A percentile compares a stretch with the other conserved stretches of the same genome.
These are phyloP conservation scores for Drosophila triauraria DNA, from an alignment of 1,140 invertebrate genomes.

Conservation along the genomic window DNA sequence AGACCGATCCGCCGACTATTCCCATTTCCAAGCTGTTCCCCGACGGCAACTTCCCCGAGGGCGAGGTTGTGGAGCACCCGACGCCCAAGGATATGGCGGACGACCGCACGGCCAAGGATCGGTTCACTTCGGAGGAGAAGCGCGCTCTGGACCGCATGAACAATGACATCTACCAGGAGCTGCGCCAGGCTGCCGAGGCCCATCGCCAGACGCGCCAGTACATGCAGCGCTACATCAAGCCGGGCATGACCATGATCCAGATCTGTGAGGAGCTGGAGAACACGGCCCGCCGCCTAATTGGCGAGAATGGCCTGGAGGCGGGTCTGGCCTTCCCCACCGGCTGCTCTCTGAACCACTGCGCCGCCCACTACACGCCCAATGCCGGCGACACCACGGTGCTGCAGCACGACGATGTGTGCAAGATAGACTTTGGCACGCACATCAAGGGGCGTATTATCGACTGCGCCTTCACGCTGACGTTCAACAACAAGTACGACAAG, in stretches of 20 bases:
- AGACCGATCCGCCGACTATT: conserved; percentile 94
- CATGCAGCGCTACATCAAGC: conserved; percentile 96
- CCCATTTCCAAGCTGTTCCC: conserved; percentile 94
- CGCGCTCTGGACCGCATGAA: conserved; percentile 92
- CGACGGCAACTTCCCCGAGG: conserved; percentile 92
- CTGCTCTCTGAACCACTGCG: conserved; percentile 99
- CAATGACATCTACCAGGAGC: conserved; percentile 97
- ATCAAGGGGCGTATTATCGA: conserved; percentile 99
- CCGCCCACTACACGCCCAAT: conserved; percentile 99
- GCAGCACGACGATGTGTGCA: conserved; percentile 98
- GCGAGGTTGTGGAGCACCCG: conserved; percentile 92
- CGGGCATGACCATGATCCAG: conserved; percentile 99
- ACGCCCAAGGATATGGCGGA: conserved; percentile 88
- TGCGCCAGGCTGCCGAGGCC: conserved; percentile 97
- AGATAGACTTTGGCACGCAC: conserved; percentile 99
- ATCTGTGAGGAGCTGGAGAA: conserved; percentile 99
- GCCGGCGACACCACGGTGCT: conserved; percentile 98
- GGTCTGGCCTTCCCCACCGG: conserved; percentile 99
- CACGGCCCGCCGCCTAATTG: conserved; percentile 95
- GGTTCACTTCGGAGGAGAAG: conserved; percentile 96
- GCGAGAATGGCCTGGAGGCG: conserved; percentile 97
- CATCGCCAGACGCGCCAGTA: conserved; percentile 98
- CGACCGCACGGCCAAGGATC: conserved; percentile 93
- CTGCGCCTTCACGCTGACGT: conserved; percentile 98
- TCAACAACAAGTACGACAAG: conserved; percentile 98